Evolutionary conservation across 2,113 vertebrate species (phyloP).

Genomic region (Micromys minutus): DNA sequence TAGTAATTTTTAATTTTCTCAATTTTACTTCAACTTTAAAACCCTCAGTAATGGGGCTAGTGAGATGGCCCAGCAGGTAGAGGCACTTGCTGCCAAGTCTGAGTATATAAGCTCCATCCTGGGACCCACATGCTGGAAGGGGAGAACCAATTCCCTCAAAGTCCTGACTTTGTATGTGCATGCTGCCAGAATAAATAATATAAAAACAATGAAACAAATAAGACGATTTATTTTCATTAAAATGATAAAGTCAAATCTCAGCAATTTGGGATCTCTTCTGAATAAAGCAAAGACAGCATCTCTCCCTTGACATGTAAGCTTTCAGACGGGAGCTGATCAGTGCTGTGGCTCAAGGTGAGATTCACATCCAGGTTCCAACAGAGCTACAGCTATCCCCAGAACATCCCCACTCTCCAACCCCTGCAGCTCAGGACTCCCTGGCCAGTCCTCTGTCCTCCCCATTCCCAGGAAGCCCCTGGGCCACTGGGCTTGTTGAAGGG

Average conservation of each 20-base stretch:
- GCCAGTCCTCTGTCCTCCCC: background rate
- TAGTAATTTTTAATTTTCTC: background rate
- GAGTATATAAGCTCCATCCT: background rate
- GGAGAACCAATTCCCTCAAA: background rate
- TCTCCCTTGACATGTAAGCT: background rate
- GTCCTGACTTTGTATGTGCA: background rate
- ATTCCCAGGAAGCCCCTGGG: background rate
- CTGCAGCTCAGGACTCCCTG: background rate
- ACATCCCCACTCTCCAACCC: background rate
- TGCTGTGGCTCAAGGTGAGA: background rate
- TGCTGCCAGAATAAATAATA: background rate
- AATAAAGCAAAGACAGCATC: background rate
- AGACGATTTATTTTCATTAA: background rate
- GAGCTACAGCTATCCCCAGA: background rate
- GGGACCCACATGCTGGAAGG: too few species aligned
- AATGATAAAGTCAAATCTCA: background rate
- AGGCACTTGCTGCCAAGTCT: background rate
- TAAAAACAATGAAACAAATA: background rate
- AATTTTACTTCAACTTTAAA: slow-evolving; percentile 4
- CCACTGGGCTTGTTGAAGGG: background rate
- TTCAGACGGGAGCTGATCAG: background rate
- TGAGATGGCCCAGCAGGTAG: background rate
- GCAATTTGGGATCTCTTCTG: background rate
- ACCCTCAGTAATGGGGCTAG: background rate
- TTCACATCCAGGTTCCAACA: background rate